Evolutionary conservation across 2,797 vertebrate genomes (phyloP).

Genomic region (Spinus olivaceus): DNA sequence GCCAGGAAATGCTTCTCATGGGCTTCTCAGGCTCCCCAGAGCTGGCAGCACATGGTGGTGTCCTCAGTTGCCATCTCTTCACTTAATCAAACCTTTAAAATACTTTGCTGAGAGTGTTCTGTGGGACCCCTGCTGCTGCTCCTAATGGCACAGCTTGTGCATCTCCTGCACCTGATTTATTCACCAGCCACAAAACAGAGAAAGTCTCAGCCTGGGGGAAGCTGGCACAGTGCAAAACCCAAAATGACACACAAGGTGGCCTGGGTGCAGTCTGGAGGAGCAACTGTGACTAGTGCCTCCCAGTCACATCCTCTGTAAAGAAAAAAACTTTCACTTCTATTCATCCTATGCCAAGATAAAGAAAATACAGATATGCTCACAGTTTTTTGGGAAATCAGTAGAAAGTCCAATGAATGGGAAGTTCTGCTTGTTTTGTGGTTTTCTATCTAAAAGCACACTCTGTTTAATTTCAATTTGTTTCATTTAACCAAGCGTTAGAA

Average conservation of each 20-base stretch:
- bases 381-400: not conserved
- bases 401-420: not conserved
- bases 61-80: not conserved
- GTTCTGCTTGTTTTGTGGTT: not conserved
- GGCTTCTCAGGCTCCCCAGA: not conserved
- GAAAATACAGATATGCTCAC: not conserved
- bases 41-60: not conserved
- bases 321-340: not conserved
- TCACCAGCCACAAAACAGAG: not conserved
- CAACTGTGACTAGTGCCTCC: not conserved
- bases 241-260: not conserved
- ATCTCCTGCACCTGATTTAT: not conserved
- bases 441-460: not conserved
- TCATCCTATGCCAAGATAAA: not conserved
- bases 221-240: fast-evolving
- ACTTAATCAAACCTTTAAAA: not conserved
- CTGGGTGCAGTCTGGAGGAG: not conserved
- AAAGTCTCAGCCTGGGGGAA: not conserved
- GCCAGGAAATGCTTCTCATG: not conserved
- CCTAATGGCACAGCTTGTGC: not conserved
- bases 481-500: not conserved
- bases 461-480: not conserved
- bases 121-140: not conserved
- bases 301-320: no score
- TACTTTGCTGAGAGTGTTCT: not conserved